Percentiles rank a stretch among this genome's conserved stretches.
Evolutionary conservation across 2,888 invertebrate species (phyloP).

Genomic region (Aphelenchoides bicaudatus): DNA sequence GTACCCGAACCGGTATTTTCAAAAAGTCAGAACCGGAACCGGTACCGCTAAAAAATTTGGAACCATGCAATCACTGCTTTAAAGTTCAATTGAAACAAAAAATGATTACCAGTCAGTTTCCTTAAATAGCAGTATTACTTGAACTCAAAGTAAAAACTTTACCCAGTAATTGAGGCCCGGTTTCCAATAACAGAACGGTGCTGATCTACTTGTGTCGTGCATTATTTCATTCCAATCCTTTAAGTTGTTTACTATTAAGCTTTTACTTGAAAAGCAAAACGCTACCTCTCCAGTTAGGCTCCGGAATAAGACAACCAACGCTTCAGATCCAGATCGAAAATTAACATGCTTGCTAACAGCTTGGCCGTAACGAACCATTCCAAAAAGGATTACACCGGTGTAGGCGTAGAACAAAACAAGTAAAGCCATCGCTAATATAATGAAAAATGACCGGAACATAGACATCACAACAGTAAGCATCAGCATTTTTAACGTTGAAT

Average conservation of each 20-base stretch:
- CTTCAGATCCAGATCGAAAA: constrained; percentile 87
- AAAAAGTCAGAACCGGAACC: no score
- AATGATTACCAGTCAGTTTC: no score
- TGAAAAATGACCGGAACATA: constrained; percentile 97
- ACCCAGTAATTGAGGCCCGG: constrained; percentile 72
- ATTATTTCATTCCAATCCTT: constrained; percentile 99
- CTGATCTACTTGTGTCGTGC: constrained; percentile 75
- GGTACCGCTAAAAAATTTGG: no score
- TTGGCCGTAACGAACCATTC: constrained; percentile 97
- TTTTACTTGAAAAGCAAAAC: no score
- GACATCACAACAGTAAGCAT: constrained; percentile 99
- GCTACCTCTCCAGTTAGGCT: constrained; percentile 99
- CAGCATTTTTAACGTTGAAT: constrained; percentile 92
- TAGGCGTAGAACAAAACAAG: constrained; percentile 96
- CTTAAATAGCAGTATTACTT: no score
- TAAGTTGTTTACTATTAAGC: no score
- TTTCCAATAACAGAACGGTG: constrained; percentile 70
- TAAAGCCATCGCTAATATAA: constrained; percentile 78
- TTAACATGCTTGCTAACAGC: constrained; percentile 82
- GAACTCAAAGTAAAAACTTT: no score
- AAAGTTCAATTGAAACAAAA: no score
- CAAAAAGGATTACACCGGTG: constrained; percentile 95
- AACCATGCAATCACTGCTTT: no score
- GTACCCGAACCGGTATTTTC: no score
- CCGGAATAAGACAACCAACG: constrained; percentile 93